Evolutionary conservation across 2,797 vertebrate genomes (phyloP), one percentile per base, ranked within the genome.

Genomic region (Oryzias dopingdopingensis): DNA sequence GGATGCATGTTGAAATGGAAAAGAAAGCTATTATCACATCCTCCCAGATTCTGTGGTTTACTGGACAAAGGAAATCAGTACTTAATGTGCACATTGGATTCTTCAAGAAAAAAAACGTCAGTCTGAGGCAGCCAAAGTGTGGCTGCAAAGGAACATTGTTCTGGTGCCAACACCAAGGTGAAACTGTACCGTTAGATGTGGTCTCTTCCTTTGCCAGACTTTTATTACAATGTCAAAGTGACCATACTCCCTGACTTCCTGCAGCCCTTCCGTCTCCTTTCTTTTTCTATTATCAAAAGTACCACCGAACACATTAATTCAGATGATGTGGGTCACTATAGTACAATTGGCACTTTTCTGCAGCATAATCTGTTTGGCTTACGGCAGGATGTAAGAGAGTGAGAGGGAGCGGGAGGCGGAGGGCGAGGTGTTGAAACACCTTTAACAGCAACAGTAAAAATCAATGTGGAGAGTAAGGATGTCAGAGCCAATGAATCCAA

Each of bases 381-480:
- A 52, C 46, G 40, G 67, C 65, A 56, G 53, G 46, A 14, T 37
- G 55, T 44, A 43, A 63, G 43, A 45, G 54, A 50, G 56, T 13
- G 37, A 52, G 29, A 13, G n/a, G 46, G 43, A 46, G 32, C n/a
- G 13, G 41, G 20, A 40, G 18, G 43, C 41, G 66, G 26, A 5
- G 43, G 51, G 64, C 71, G 73, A 20, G 44, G 44, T 18, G 44
- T 46, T 46, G n/a, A 85, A 79, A 74, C 65, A 68, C 71, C 70
- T 68, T 78, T 62, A 81, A 70, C 68, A 45, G 65, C 68, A 75
- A 74, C 57, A 69, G 76, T 52, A 22, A 80, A 86, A 87, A 88
- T 89, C 83, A 74, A 90, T 84, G 61, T 48, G 42, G 62, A 58
- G 67, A 62, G 71, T 84, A 82, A 82, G 70, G 72, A 80, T 80